Base-by-base conservation (phyloP, 2,797 vertebrate species). In the Micromesistius poutassou region DNA sequence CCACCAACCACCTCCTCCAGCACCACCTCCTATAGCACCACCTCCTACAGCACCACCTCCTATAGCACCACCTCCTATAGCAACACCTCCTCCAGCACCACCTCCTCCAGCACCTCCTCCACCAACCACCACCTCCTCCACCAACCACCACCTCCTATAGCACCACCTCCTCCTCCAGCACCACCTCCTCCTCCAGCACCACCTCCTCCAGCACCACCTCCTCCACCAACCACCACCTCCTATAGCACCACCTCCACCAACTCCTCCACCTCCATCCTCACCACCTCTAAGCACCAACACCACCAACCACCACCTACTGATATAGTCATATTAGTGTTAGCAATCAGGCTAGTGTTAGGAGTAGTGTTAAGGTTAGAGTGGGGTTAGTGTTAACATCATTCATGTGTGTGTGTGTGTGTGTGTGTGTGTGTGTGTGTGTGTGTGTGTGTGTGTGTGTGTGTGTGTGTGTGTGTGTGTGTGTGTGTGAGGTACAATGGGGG, bases 401-500 rank as follows among this genome's bases (percentile, higher is more conserved):
- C 42, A 16, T 46, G 13, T 55, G 50, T 55, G 14, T 16, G 14
- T 55, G 50, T 55, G 14, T 55, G 14, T 55, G 14, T n/a, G 22
- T 16, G 22, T 55, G 13, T 55, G 13, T 55, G 13, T 14, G 38
- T 77, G 30, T 73, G 22, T 78, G 28, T 35, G 66, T 75, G 77
- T 66, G 70, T 38, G 31, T 73, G 70, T 66, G 74, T 2, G 74
- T 75, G 62, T n/a, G 55, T 50, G 76, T 78, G 75, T 76, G 16
- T 66, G 40, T 38, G 70, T 16, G 38, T 50, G 19, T 19, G 28
- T 55, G 0, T n/a, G 8, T 31, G 13, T 75, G 71, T 81, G 42
- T 86, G 22, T 76, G 70, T 79, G 81, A 79, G 79, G 80, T 80
- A 85, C 89, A 90, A 88, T 86, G 86, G 87, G 75, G 82, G 80